These are phyloP conservation scores for Cheilosia vulpina DNA, from an alignment of 2,888 invertebrate genomes.

Conservation along the genomic window DNA sequence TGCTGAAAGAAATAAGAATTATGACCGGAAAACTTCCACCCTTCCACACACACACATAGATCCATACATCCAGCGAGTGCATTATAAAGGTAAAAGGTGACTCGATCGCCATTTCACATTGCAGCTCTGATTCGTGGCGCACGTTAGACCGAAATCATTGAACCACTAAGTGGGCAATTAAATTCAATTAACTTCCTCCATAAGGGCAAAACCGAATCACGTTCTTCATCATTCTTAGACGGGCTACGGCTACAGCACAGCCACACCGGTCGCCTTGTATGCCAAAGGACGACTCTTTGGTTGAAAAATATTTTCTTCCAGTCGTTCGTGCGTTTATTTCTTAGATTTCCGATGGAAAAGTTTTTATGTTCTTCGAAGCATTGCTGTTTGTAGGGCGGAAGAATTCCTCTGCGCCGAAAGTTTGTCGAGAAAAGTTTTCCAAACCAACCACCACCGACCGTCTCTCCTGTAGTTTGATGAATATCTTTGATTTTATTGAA, in stretches of 20 bases:
- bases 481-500: constrained; percentile 76
- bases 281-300: constrained; percentile 31
- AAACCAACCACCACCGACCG: constrained; percentile 6
- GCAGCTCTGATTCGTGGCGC: constrained; percentile 64
- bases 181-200: constrained; percentile 81
- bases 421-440: constrained; percentile 66
- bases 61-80: constrained; percentile 49
- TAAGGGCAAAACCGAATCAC: constrained; percentile 75
- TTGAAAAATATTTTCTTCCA: constrained; percentile 45
- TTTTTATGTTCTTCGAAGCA: constrained; percentile 70
- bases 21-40: constrained; percentile 63
- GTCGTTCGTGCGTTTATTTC: constrained; percentile 70
- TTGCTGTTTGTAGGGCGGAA: constrained; percentile 60
- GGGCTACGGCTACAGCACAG: background rate
- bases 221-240: constrained; percentile 63
- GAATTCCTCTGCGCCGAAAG: constrained; percentile 53
- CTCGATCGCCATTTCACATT: constrained; percentile 68
- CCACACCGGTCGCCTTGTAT: background rate
- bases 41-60: constrained; percentile 34
- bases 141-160: constrained; percentile 79
- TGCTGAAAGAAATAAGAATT: constrained; percentile 65
- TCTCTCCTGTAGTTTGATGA: constrained; percentile 65
- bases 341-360: constrained; percentile 71
- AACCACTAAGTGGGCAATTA: constrained; percentile 83
- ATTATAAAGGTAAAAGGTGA: constrained; percentile 73